Base-by-base conservation (phyloP, 1,140 invertebrate genomes). In the Lasioglossum albipes region DNA sequence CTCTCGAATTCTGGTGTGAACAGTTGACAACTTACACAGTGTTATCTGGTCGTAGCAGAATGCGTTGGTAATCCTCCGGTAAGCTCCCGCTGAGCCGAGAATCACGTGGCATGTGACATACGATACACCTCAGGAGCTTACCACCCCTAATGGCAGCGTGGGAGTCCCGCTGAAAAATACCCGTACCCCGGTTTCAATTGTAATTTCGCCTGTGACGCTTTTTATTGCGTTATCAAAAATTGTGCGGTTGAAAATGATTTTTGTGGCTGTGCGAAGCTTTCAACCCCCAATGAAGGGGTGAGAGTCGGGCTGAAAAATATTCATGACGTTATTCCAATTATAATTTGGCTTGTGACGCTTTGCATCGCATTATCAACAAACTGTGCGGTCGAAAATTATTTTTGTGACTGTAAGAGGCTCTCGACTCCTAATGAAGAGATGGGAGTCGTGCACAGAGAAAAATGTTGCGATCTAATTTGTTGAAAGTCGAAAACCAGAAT, bases 31-130 rank as follows among this genome's bases (percentile, higher is more conserved):
- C 88, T 92, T 92, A 92, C 90, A 91, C 83, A 86, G 88, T 91
- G 90, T 93, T 93, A 93, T 93, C 92, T 93, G 82, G 87, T 92
- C 88, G 88, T 86, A 91, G 87, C 91, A 93, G 92, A 91, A 91
- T 92, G 88, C 83, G 89, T 89, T 87, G 79, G 87, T 90, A 91
- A 92, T 93, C 91, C 91, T 85, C 71, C 87, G 82, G 88, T 93
- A 93, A 93, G 93, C 90, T 85, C 45, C 82, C 79, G 84, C 81
- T 90, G 87, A 91, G 87, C 87, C 87, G 79, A 87, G 89, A 90
- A 91, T 87, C 85, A 83, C 84, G 77, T 82, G 85, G 85, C 86
- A 88, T 89, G 88, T 89, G 90, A 91, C 88, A 87, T 79, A 88
- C 83, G 88, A 85, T 86, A 89, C 86, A 89, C 84, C 81, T 87